Conservation (phyloP, 2,888 invertebrate genomes). For the Nycteola revayana region DNA sequence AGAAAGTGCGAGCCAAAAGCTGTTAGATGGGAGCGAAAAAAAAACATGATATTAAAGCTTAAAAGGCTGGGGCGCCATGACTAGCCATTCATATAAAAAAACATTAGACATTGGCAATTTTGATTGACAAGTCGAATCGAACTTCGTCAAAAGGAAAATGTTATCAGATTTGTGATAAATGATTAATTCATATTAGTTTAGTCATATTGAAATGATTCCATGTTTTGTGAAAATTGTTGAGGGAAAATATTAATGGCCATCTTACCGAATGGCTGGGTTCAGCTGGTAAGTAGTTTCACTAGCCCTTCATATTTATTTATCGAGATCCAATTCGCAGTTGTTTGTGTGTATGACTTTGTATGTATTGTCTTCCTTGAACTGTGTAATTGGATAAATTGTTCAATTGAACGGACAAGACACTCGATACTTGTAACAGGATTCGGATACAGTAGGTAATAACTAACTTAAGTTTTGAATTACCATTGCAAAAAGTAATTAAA, state of each 20-base stretch:
- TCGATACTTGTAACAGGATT: conserved; percentile 24
- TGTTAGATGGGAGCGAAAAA: too few species aligned
- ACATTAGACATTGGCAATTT: conserved; percentile 5
- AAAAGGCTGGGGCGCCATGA: too few species aligned
- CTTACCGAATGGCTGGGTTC: conserved; percentile 82
- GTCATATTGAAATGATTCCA: conserved; percentile 28
- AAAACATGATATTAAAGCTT: too few species aligned
- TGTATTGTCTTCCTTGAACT: conserved; percentile 56
- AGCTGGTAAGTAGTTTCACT: conserved; percentile 71
- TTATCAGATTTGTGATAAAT: conserved; percentile 38
- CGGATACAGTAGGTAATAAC: conserved; percentile 9
- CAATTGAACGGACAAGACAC: conserved; percentile 47
- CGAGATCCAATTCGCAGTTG: conserved; percentile 47
- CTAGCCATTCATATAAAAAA: too few species aligned
- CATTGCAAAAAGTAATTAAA: too few species aligned
- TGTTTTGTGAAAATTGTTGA: conserved; percentile 44
- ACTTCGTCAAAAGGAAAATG: conserved; percentile 38
- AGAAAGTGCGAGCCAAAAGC: too few species aligned
- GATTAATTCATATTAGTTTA: conserved; percentile 20
- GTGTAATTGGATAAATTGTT: conserved; percentile 58
- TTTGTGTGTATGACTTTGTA: conserved; percentile 54
- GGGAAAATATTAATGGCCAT: conserved; percentile 73
- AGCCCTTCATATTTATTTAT: conserved; percentile 36
- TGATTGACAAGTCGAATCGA: conserved; percentile 27
- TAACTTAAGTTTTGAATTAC: too few species aligned